Percentiles rank a stretch among this genome's conserved stretches.
Conservation (phyloP, 2,888 invertebrate species). For the Argyresthia albistria region DNA sequence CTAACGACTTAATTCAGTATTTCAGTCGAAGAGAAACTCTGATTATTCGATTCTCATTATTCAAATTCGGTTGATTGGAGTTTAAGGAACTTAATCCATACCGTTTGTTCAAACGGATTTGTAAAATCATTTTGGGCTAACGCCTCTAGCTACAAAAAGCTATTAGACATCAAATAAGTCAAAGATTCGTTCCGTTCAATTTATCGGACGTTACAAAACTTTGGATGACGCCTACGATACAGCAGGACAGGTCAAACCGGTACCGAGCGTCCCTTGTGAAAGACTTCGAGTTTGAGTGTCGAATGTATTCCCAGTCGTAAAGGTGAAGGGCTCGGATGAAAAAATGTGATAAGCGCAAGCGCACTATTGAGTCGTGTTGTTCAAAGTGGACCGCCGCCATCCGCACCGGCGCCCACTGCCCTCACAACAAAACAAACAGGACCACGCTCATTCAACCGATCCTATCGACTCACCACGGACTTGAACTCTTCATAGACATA, state of each 20-base stretch:
- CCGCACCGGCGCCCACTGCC: conserved; percentile 42
- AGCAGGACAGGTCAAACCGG: conserved; percentile 24
- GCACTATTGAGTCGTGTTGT: conserved; percentile 27
- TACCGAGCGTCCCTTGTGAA: conserved; percentile 10
- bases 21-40: not conserved
- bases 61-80: not conserved
- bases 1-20: too few species aligned
- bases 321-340: conserved; percentile 36
- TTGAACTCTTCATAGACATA: conserved; percentile 36
- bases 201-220: conserved; percentile 7
- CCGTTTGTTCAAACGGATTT: not conserved
- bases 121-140: too few species aligned
- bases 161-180: not conserved
- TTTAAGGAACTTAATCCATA: not conserved
- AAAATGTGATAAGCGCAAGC: conserved; percentile 39
- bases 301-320: conserved; percentile 38
- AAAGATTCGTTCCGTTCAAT: conserved; percentile 4
- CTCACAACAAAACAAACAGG: conserved; percentile 52
- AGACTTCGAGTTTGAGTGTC: conserved; percentile 22
- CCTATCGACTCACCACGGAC: conserved; percentile 32
- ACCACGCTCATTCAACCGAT: conserved; percentile 5
- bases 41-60: not conserved
- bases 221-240: conserved; percentile 15
- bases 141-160: not conserved
- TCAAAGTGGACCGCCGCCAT: conserved; percentile 10